Percentiles rank a stretch among this genome's conserved stretches.
phyloP scores from a whole-genome alignment of 2,797 vertebrate species.

The Rhincodon typus region DNA sequence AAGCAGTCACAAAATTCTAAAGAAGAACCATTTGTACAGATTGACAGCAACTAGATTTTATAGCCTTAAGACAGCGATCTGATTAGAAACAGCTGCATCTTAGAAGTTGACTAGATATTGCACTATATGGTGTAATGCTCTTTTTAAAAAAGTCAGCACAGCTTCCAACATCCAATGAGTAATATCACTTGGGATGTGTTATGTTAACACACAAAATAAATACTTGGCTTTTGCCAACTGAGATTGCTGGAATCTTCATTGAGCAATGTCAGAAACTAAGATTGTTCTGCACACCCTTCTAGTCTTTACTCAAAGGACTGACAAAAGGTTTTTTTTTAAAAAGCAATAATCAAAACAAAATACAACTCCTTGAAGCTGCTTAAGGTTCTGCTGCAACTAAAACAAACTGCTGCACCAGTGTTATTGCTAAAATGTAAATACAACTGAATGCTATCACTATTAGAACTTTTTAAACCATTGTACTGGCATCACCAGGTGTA shows the following conservation, averaged over 20 bases:
- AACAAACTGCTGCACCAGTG: neutral
- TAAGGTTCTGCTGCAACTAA: neutral
- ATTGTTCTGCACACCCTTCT: neutral
- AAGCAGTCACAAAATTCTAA: neutral
- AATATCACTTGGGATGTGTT: neutral
- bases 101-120: neutral
- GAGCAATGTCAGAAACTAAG: neutral
- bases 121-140: neutral
- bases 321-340: neutral
- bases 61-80: neutral
- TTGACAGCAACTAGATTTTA: neutral
- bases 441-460: neutral
- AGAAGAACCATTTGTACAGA: neutral
- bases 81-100: neutral
- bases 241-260: neutral
- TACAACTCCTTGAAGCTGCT: neutral
- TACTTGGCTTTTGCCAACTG: neutral
- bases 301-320: neutral
- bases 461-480: neutral
- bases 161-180: neutral
- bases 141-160: neutral
- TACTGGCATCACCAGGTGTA: no score
- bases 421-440: neutral
- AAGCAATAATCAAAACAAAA: neutral
- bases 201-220: neutral